phyloP scores from a whole-genome alignment of 2,888 invertebrate genomes.

The Polydrusus tereticollis region DNA sequence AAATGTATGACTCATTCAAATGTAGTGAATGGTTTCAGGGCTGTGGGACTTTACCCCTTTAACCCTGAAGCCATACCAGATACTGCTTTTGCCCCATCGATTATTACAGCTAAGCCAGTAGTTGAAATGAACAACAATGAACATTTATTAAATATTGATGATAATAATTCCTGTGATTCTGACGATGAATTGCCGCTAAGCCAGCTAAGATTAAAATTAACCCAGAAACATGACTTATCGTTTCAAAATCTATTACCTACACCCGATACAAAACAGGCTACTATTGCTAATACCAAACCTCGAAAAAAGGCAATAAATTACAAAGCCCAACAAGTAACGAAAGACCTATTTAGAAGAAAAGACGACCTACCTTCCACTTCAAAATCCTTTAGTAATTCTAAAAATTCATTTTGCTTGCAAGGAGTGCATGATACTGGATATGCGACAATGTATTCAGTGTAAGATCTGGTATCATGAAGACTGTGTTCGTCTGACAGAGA shows the following conservation, averaged over 20 bases:
- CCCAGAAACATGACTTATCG: not conserved
- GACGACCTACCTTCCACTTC: not conserved
- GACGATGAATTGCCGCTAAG: no score
- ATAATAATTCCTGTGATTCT: no score
- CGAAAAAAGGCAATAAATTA: not conserved
- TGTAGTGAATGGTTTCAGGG: not conserved
- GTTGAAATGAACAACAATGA: no score
- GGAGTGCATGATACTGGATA: not conserved
- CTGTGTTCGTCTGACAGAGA: no score
- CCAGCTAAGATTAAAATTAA: no score
- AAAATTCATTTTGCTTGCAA: not conserved
- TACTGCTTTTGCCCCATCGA: not conserved
- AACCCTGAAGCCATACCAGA: not conserved
- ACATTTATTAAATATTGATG: no score
- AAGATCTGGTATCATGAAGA: no score
- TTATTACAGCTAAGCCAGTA: not conserved
- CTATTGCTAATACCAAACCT: not conserved
- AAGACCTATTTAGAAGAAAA: not conserved
- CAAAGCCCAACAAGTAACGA: not conserved
- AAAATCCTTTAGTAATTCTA: not conserved
- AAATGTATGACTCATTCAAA: slow-evolving; percentile 12
- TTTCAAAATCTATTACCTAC: not conserved
- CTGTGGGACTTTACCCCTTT: not conserved
- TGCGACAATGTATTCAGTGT: not conserved
- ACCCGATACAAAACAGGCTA: not conserved